A percentile compares a stretch with the other conserved stretches of the same genome.
Conservation (phyloP, 2,797 vertebrate species). For the Lagorchestes hirsutus region DNA sequence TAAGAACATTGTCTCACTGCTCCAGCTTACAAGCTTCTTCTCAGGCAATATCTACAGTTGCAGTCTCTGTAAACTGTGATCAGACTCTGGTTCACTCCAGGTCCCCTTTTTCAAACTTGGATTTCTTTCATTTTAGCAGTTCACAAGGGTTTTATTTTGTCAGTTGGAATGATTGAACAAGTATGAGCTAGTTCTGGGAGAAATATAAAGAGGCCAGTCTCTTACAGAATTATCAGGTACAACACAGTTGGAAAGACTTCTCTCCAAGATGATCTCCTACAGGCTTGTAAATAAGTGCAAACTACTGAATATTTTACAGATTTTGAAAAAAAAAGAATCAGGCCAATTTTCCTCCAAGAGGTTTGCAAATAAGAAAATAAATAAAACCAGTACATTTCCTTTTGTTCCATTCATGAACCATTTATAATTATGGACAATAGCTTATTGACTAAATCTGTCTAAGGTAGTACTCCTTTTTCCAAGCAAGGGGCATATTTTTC, state of each 20-base stretch:
- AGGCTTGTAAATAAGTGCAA: not conserved
- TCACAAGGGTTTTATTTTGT: not conserved
- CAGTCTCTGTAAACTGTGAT: not conserved
- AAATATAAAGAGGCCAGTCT: conserved; percentile 16
- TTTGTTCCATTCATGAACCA: not conserved
- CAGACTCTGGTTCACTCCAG: not conserved
- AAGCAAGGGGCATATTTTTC: not conserved
- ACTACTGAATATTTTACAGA: not conserved
- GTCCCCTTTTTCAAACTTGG: not conserved
- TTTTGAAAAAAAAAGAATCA: not conserved
- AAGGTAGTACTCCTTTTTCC: not conserved
- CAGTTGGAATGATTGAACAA: not conserved
- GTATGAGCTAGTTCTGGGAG: not conserved
- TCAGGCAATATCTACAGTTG: not conserved
- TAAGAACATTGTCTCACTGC: not conserved
- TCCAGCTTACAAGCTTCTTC: not conserved
- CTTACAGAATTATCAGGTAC: not conserved
- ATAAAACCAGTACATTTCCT: not conserved
- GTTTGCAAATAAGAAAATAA: not conserved
- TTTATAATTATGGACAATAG: not conserved
- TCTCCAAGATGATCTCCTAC: not conserved
- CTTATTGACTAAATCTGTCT: not conserved
- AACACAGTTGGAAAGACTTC: not conserved
- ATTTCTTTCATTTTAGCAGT: not conserved
- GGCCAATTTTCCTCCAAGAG: conserved; percentile 18